Evolutionary conservation across 2,113 vertebrate species (phyloP).

Genomic region (Promerops cafer): DNA sequence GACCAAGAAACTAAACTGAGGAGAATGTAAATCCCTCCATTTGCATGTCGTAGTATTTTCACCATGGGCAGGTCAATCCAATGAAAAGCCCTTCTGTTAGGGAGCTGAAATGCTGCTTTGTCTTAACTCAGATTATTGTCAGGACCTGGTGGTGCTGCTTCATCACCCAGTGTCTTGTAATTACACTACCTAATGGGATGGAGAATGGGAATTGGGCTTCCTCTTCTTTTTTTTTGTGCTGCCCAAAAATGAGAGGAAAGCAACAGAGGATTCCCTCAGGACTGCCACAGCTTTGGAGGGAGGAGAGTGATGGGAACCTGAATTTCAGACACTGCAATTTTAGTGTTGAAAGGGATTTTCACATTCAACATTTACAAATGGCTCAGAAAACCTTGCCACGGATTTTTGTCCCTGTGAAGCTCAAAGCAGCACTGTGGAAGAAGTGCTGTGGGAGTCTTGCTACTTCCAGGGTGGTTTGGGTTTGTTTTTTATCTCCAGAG

Average conservation of each 20-base stretch:
- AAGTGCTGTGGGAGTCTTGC: neutral
- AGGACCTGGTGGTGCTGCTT: neutral
- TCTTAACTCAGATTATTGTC: neutral
- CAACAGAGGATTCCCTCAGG: neutral
- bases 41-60: neutral
- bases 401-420: neutral
- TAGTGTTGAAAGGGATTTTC: neutral
- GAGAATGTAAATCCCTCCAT: neutral
- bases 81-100: neutral
- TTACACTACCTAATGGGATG: neutral
- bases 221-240: neutral
- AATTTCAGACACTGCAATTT: neutral
- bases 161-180: neutral
- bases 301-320: neutral
- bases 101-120: neutral
- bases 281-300: neutral
- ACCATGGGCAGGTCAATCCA: neutral
- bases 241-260: neutral
- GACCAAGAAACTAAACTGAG: neutral
- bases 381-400: neutral
- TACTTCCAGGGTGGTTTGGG: neutral
- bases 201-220: neutral
- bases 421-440: neutral
- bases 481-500: neutral
- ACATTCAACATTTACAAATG: neutral